Conservation (phyloP, 1,140 invertebrate genomes). For the Philotrypesis tridentata region DNA sequence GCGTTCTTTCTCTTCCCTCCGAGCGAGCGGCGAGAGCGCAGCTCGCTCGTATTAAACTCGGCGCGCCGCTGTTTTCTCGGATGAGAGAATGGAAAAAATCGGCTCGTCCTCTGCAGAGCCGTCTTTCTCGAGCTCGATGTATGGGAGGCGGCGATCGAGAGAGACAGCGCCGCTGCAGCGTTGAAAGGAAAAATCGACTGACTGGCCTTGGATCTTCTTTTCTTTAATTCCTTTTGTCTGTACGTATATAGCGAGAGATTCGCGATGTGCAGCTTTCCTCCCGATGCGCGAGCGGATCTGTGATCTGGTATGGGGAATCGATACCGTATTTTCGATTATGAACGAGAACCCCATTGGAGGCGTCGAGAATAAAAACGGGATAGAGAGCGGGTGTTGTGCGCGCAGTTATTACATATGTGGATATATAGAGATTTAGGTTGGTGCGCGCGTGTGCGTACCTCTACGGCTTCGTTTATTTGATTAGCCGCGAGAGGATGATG, state of each 20-base stretch:
- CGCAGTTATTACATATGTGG: background rate
- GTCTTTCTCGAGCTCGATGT: constrained; percentile 13
- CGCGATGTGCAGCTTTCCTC: too few relatives aligned
- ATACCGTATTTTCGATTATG: background rate
- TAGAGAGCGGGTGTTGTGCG: background rate
- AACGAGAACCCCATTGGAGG: background rate
- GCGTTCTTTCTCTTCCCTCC: background rate
- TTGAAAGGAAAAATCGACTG: constrained; percentile 28
- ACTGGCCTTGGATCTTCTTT: constrained; percentile 43
- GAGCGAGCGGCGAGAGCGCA: background rate
- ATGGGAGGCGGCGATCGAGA: constrained; percentile 17
- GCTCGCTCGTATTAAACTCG: background rate
- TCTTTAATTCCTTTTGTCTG: constrained; percentile 40
- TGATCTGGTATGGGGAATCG: background rate
- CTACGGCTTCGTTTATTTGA: background rate
- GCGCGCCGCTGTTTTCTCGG: background rate
- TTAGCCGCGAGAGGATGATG: background rate
- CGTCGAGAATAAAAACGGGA: background rate
- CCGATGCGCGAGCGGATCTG: too few relatives aligned
- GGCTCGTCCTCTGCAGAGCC: background rate
- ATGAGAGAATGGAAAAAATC: background rate
- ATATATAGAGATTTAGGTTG: too few relatives aligned
- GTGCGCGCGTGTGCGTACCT: too few relatives aligned
- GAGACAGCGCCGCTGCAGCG: background rate
- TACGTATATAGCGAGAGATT: too few relatives aligned